Percentiles rank a stretch among this genome's conserved stretches.
Conservation (phyloP, 2,888 invertebrate species). For the Sympetrum striolatum region DNA sequence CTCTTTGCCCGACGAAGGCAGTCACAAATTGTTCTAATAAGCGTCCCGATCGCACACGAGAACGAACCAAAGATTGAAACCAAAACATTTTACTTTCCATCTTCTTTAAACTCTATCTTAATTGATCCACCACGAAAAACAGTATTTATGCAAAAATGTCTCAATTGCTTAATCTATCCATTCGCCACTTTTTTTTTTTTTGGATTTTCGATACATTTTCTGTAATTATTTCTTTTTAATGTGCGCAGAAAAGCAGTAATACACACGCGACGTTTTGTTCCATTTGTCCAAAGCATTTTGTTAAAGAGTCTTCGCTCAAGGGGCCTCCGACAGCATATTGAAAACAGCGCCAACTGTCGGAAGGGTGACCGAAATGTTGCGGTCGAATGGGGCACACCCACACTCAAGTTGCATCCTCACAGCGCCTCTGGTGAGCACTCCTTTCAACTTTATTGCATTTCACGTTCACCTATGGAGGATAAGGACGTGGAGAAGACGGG, state of each 20-base stretch:
- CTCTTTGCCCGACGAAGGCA: neutral
- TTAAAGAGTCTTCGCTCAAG: neutral
- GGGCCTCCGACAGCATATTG: too few species aligned
- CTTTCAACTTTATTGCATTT: neutral
- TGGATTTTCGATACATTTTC: neutral
- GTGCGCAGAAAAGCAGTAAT: neutral
- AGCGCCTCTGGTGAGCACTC: neutral
- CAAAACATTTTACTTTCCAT: too few species aligned
- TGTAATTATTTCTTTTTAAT: neutral
- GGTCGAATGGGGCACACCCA: too few species aligned
- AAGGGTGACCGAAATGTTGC: too few species aligned
- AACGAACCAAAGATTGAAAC: too few species aligned
- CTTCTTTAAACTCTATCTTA: too few species aligned
- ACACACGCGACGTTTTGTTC: neutral
- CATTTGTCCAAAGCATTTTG: neutral
- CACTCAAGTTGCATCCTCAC: neutral
- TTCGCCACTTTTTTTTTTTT: neutral
- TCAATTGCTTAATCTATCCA: too few species aligned
- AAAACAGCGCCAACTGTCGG: too few species aligned
- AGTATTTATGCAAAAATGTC: too few species aligned
- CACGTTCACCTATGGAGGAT: neutral
- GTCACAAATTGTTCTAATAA: neutral
- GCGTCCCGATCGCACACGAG: too few species aligned
- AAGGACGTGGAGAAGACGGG: too few species aligned
- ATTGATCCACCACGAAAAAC: too few species aligned